Percentiles rank a stretch among this genome's conserved stretches.
Conservation (phyloP, 2,888 invertebrate genomes). For the Trypoxylon attenuatum region DNA sequence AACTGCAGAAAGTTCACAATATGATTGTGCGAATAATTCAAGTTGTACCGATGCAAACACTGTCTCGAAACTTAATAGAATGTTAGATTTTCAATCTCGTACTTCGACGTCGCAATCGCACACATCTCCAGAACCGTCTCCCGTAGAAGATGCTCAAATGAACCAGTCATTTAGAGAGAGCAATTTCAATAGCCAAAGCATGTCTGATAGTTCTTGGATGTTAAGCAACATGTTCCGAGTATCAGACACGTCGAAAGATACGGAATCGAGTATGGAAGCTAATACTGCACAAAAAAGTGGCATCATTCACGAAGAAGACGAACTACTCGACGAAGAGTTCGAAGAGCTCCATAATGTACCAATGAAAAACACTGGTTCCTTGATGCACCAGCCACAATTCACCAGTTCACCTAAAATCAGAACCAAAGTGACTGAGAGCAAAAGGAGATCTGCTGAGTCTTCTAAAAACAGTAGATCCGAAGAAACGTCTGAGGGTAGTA, state of each 20-base stretch:
- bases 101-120: slow-evolving; percentile 32
- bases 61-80: slow-evolving; percentile 7
- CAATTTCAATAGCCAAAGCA: slow-evolving; percentile 24
- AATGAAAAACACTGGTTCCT: too few species aligned
- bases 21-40: neutral
- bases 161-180: slow-evolving; percentile 12
- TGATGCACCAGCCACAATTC: too few species aligned
- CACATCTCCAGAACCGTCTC: slow-evolving; percentile 37
- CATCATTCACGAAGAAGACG: neutral
- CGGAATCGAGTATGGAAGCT: too few species aligned
- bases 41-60: too few species aligned
- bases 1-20: neutral
- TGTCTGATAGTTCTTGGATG: slow-evolving; percentile 17
- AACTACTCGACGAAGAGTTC: neutral
- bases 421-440: slow-evolving; percentile 4
- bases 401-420: slow-evolving; percentile 57
- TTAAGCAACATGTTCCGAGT: slow-evolving; percentile 31
- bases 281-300: neutral
- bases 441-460: slow-evolving; percentile 10
- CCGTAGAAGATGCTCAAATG: slow-evolving; percentile 11
- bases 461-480: neutral
- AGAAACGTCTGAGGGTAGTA: neutral
- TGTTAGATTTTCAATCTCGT: slow-evolving; percentile 12
- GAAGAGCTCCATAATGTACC: too few species aligned
- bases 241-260: neutral